phyloP scores from a whole-genome alignment of 2,113 vertebrate species.

The Chascanopsetta lugubris region DNA sequence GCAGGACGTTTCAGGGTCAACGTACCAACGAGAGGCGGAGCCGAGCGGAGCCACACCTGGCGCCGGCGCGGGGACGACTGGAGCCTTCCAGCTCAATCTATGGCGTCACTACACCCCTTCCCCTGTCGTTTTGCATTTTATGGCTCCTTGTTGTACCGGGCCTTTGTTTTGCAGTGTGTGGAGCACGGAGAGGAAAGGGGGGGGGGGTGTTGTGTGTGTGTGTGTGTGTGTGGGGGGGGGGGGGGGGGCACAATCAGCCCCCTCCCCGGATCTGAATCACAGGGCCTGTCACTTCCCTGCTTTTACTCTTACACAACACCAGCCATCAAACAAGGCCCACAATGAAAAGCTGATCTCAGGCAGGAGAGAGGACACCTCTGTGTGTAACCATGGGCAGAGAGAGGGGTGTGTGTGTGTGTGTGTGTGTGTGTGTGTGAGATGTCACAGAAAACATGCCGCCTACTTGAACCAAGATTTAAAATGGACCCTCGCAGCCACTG shows the following conservation, averaged over 20 bases:
- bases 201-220: too few species aligned
- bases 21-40: slow-evolving; percentile 19
- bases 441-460: slow-evolving; percentile 44
- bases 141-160: background rate
- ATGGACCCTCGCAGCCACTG: slow-evolving; percentile 63
- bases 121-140: background rate
- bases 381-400: too few species aligned
- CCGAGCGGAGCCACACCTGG: slow-evolving; percentile 33
- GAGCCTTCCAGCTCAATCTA: too few species aligned
- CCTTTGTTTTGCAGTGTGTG: background rate
- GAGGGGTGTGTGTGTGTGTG: background rate
- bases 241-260: slow-evolving; percentile 5
- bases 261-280: slow-evolving; percentile 45
- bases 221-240: too few species aligned
- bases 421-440: slow-evolving; percentile 1
- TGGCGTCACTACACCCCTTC: too few species aligned
- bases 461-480: slow-evolving; percentile 65
- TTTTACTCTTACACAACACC: slow-evolving; percentile 62
- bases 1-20: slow-evolving; percentile 51
- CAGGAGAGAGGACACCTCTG: background rate
- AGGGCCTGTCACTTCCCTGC: slow-evolving; percentile 49
- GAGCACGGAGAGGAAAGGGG: background rate
- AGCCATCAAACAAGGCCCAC: slow-evolving; percentile 46
- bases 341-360: slow-evolving; percentile 20
- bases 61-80: slow-evolving; percentile 1